These are phyloP conservation scores for Nicator chloris DNA, from an alignment of 2,113 vertebrate species.

Conservation along the genomic window DNA sequence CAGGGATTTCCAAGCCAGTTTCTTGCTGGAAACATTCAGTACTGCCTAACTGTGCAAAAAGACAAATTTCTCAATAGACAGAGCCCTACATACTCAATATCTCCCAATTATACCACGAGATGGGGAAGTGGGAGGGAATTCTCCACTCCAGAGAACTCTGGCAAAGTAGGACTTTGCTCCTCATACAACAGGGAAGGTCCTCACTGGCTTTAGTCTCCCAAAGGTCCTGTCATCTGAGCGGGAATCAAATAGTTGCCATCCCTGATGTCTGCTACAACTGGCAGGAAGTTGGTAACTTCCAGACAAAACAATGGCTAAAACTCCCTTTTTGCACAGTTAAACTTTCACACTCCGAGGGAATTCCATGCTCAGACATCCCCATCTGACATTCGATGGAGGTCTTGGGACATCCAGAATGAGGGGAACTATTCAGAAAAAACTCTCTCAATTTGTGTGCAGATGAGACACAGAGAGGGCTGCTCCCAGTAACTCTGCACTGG, in stretches of 20 bases:
- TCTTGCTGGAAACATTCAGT: not conserved
- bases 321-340: not conserved
- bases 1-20: not conserved
- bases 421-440: not conserved
- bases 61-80: not conserved
- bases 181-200: not conserved
- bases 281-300: not conserved
- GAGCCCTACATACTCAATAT: not conserved
- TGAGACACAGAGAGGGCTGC: not conserved
- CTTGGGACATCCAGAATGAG: rapidly evolving
- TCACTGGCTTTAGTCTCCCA: not conserved
- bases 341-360: not conserved
- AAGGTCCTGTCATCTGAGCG: not conserved
- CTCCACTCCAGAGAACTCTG: not conserved
- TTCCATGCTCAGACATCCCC: not conserved
- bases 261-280: not conserved
- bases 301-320: not conserved
- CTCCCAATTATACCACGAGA: not conserved
- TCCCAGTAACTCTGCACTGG: not conserved
- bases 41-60: not conserved
- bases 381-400: not conserved
- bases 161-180: not conserved
- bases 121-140: not conserved
- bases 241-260: not conserved
- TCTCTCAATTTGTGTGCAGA: not conserved